Evolutionary conservation across 2,113 vertebrate species (phyloP).

Genomic region (Ivindomyrus marchei): DNA sequence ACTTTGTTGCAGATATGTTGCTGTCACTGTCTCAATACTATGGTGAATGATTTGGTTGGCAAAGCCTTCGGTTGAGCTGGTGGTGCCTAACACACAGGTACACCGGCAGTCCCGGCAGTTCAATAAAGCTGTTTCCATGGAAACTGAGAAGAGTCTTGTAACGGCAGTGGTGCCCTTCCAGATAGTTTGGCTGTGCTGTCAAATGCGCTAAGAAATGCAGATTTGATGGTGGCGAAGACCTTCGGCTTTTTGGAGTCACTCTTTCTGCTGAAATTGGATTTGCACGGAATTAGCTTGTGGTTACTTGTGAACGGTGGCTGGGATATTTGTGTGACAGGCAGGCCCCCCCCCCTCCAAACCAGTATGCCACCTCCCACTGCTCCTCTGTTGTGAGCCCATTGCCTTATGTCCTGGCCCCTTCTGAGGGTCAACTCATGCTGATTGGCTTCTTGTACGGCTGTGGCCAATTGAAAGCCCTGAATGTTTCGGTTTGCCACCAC

Average conservation of each 20-base stretch:
- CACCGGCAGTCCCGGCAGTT: not conserved
- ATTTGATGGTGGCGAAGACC: not conserved
- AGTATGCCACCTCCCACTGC: too few relatives aligned
- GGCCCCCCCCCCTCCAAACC: not conserved
- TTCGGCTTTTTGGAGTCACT: not conserved
- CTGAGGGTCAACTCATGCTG: not conserved
- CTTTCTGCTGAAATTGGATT: conserved; percentile 1
- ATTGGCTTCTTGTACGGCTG: not conserved
- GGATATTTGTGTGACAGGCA: not conserved
- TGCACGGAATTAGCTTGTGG: not conserved
- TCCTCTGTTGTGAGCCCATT: not conserved
- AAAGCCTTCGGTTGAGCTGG: not conserved
- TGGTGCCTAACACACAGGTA: not conserved
- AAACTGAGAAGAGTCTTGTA: conserved; percentile 3
- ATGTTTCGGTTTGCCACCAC: not conserved
- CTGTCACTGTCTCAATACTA: not conserved
- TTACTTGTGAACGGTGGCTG: not conserved
- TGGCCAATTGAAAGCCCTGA: not conserved
- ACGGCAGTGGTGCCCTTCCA: not conserved
- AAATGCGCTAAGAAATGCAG: not conserved
- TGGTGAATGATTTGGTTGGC: conserved; percentile 7
- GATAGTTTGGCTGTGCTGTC: not conserved
- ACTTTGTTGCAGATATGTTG: not conserved
- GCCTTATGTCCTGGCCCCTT: not conserved
- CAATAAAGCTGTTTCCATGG: conserved; percentile 23